Conservation (phyloP, 1,140 invertebrate genomes). For the Lerema accius region DNA sequence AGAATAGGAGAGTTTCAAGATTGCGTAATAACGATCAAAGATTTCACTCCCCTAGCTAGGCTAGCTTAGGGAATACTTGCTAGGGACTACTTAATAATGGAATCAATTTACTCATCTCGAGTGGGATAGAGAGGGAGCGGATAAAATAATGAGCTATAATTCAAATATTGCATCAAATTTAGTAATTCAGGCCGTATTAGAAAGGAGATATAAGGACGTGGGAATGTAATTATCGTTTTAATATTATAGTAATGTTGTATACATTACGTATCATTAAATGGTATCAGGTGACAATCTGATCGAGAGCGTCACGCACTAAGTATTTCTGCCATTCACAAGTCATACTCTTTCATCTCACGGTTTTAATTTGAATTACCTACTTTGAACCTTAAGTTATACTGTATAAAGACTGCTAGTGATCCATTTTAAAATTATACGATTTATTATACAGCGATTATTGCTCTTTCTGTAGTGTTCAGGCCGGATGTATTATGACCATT, state of each 20-base stretch:
- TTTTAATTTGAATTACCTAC: background rate
- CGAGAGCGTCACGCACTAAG: conserved; percentile 49
- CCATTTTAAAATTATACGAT: background rate
- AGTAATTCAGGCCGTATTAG: conserved; percentile 57
- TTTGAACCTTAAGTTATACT: background rate
- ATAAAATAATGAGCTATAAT: conserved; percentile 45
- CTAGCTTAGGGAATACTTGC: background rate
- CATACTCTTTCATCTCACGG: conserved; percentile 10
- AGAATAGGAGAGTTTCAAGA: too few relatives aligned
- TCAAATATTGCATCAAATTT: conserved; percentile 44
- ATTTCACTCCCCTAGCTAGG: too few relatives aligned
- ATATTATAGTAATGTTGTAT: conserved; percentile 32
- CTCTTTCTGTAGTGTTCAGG: conserved; percentile 4
- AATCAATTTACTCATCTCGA: conserved; percentile 19
- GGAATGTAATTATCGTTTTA: conserved; percentile 47
- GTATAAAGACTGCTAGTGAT: background rate
- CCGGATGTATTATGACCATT: conserved; percentile 23
- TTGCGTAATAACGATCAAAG: background rate
- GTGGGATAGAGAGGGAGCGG: conserved; percentile 16
- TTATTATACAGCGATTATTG: background rate
- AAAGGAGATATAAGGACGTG: conserved; percentile 64
- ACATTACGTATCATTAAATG: conserved; percentile 32
- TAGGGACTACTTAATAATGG: too few relatives aligned
- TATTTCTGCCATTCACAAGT: conserved; percentile 42
- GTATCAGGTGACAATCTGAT: conserved; percentile 48